A percentile compares a stretch with the other conserved stretches of the same genome.
Evolutionary conservation across 2,888 invertebrate genomes (phyloP).

Genomic region (Agrilus biguttatus): DNA sequence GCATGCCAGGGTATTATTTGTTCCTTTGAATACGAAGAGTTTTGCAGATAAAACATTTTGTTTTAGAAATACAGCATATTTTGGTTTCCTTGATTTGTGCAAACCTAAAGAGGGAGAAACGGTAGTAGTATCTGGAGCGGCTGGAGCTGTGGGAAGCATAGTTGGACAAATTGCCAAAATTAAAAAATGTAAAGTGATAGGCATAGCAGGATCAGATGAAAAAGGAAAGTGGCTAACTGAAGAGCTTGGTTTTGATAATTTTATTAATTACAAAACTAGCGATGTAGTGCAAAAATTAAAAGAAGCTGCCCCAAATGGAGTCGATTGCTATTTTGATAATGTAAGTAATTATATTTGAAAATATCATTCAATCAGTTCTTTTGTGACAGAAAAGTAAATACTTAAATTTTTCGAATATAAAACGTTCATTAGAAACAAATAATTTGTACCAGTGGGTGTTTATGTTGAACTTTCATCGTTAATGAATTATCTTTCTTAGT

Average conservation of each 20-base stretch:
- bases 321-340: slow-evolving; percentile 68
- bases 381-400: too few relatives aligned
- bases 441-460: too few relatives aligned
- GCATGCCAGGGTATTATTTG: slow-evolving; percentile 5
- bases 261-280: slow-evolving; percentile 56
- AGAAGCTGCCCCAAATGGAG: slow-evolving; percentile 47
- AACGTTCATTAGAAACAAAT: too few relatives aligned
- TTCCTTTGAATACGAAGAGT: too few relatives aligned
- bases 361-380: too few relatives aligned
- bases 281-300: slow-evolving; percentile 39
- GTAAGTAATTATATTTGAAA: slow-evolving; percentile 30
- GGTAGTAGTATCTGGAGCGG: slow-evolving; percentile 58
- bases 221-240: slow-evolving; percentile 53
- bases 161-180: slow-evolving; percentile 70
- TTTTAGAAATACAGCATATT: slow-evolving; percentile 56
- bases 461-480: too few relatives aligned
- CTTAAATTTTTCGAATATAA: too few relatives aligned
- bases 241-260: slow-evolving; percentile 50
- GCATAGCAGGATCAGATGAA: slow-evolving; percentile 53
- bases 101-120: slow-evolving; percentile 57
- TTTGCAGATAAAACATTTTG: background rate
- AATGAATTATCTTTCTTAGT: too few relatives aligned
- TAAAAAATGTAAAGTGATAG: slow-evolving; percentile 54
- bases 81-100: slow-evolving; percentile 58
- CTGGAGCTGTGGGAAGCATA: slow-evolving; percentile 62